These are phyloP conservation scores for Cacatua alba DNA, from an alignment of 2,113 vertebrate species.

Conservation along the genomic window DNA sequence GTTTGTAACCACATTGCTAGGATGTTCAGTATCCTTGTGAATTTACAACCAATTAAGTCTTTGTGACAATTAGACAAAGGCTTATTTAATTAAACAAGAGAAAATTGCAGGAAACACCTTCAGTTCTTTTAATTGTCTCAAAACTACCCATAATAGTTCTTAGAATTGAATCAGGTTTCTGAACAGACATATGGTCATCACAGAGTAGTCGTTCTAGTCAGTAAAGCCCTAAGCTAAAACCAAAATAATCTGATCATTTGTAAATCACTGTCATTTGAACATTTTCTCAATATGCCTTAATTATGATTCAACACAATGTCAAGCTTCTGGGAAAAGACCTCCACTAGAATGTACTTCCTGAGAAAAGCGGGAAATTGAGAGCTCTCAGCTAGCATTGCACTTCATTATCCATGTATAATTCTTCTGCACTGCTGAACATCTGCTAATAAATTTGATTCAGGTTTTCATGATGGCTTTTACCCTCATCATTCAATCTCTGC, in stretches of 20 bases:
- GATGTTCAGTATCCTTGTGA: background rate
- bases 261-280: slow-evolving; percentile 67
- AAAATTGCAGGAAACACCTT: slow-evolving; percentile 3
- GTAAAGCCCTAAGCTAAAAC: slow-evolving; percentile 64
- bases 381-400: slow-evolving; percentile 36
- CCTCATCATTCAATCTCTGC: slow-evolving; percentile 65
- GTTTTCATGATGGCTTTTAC: slow-evolving; percentile 62
- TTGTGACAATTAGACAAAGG: background rate
- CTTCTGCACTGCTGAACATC: slow-evolving; percentile 68
- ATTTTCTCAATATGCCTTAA: slow-evolving; percentile 72
- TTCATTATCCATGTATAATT: slow-evolving; percentile 69
- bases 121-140: slow-evolving; percentile 14
- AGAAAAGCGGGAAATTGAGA: slow-evolving; percentile 52
- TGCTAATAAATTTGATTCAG: slow-evolving; percentile 74
- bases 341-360: slow-evolving; percentile 59
- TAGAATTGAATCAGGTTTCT: slow-evolving; percentile 55
- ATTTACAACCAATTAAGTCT: background rate
- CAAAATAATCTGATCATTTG: slow-evolving; percentile 69
- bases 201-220: slow-evolving; percentile 64
- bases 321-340: slow-evolving; percentile 53
- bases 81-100: background rate
- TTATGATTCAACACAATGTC: slow-evolving; percentile 64
- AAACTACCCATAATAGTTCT: slow-evolving; percentile 33
- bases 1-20: background rate
- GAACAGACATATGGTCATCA: slow-evolving; percentile 68